These are phyloP conservation scores for Oryzias sinensis DNA, from an alignment of 2,797 vertebrate species.

Conservation along the genomic window DNA sequence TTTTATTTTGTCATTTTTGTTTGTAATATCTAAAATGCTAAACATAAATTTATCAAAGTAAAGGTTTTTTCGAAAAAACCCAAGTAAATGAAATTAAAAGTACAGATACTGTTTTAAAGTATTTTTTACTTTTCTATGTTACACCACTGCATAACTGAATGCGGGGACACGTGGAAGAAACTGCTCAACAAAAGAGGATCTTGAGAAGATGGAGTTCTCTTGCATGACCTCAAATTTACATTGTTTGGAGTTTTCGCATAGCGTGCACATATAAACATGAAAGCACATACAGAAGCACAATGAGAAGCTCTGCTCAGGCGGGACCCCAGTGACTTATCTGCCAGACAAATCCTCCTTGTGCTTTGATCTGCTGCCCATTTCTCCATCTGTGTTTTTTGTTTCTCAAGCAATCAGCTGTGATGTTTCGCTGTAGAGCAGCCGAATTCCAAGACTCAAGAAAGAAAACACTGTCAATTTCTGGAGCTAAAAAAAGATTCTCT, in stretches of 20 bases:
- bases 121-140: too few species aligned
- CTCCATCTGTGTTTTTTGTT: conserved; percentile 62
- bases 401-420: conserved; percentile 65
- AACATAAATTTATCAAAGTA: too few species aligned
- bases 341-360: conserved; percentile 67
- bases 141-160: not conserved
- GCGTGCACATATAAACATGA: conserved; percentile 39
- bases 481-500: conserved; percentile 17
- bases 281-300: conserved; percentile 21
- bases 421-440: conserved; percentile 48
- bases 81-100: too few species aligned
- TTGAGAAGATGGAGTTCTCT: conserved; percentile 74
- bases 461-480: conserved; percentile 1
- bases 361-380: conserved; percentile 78
- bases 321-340: conserved; percentile 66
- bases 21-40: too few species aligned
- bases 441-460: conserved; percentile 38
- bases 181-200: conserved; percentile 67
- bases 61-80: too few species aligned
- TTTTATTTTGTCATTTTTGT: too few species aligned
- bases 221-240: conserved; percentile 82
- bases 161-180: conserved; percentile 41
- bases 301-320: conserved; percentile 36
- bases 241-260: conserved; percentile 67
- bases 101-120: too few species aligned